Evolutionary conservation across 2,888 invertebrate species (phyloP).

Genomic region (Andrena marginata): DNA sequence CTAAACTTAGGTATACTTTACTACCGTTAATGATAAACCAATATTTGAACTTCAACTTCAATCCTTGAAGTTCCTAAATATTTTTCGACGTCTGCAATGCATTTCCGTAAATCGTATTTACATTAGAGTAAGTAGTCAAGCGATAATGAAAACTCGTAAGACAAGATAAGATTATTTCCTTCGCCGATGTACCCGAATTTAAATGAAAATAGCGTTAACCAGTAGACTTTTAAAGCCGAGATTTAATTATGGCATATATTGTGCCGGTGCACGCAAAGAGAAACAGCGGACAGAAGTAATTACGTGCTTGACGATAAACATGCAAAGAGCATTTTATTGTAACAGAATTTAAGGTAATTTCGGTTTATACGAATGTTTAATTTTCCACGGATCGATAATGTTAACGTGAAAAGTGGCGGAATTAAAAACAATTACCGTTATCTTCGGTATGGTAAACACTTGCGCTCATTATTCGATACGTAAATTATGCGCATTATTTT

Average conservation of each 20-base stretch:
- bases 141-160: background rate
- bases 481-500: constrained; percentile 56
- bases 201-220: background rate
- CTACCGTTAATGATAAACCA: too few relatives aligned
- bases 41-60: too few relatives aligned
- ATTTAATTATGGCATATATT: constrained; percentile 15
- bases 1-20: too few relatives aligned
- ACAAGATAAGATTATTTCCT: background rate
- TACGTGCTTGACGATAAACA: constrained; percentile 41
- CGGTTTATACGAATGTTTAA: constrained; percentile 58
- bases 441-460: constrained; percentile 27
- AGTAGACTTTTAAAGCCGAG: background rate
- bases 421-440: constrained; percentile 62
- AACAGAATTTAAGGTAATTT: constrained; percentile 61
- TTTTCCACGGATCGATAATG: constrained; percentile 58
- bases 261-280: background rate
- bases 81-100: background rate
- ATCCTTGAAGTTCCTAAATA: background rate
- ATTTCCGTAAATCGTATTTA: background rate
- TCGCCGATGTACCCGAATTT: background rate
- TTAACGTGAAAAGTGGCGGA: constrained; percentile 40
- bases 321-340: constrained; percentile 53
- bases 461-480: constrained; percentile 30
- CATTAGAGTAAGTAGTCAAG: background rate
- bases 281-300: constrained; percentile 34